Percentiles rank a stretch among this genome's conserved stretches.
These are phyloP conservation scores for Epizoanthus rinbou DNA, from an alignment of 92 coral and sea anemone species.

Conservation along the genomic window DNA sequence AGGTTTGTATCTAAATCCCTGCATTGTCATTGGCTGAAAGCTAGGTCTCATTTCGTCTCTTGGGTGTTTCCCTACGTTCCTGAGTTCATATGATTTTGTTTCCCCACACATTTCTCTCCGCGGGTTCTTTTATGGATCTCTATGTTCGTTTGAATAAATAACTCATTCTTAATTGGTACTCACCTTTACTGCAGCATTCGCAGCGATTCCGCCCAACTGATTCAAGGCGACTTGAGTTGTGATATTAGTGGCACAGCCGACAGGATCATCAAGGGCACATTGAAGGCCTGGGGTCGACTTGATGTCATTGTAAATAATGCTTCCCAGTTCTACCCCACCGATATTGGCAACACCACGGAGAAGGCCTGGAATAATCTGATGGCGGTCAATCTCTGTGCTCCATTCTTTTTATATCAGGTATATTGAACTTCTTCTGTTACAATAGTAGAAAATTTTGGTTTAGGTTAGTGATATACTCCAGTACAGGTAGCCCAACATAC, in stretches of 20 bases:
- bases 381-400: slow-evolving; percentile 60
- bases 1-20: too few relatives aligned
- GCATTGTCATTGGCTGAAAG: too few relatives aligned
- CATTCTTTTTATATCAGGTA: slow-evolving; percentile 83
- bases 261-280: slow-evolving; percentile 46
- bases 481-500: too few relatives aligned
- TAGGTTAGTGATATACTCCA: too few relatives aligned
- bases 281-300: slow-evolving; percentile 66
- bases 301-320: slow-evolving; percentile 77
- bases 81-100: neutral
- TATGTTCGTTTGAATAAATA: neutral
- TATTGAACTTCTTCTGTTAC: too few relatives aligned
- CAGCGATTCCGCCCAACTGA: slow-evolving; percentile 45
- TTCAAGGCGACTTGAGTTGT: slow-evolving; percentile 55
- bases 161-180: neutral
- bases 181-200: slow-evolving; percentile 47
- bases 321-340: slow-evolving; percentile 57
- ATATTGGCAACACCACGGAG: slow-evolving; percentile 53
- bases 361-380: slow-evolving; percentile 57
- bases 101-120: neutral
- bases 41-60: too few relatives aligned
- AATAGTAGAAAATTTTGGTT: too few relatives aligned
- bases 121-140: neutral
- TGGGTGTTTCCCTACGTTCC: too few relatives aligned
- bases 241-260: slow-evolving; percentile 46